Conservation (phyloP, 2,113 vertebrate species). For the Halcyon malimbica region DNA sequence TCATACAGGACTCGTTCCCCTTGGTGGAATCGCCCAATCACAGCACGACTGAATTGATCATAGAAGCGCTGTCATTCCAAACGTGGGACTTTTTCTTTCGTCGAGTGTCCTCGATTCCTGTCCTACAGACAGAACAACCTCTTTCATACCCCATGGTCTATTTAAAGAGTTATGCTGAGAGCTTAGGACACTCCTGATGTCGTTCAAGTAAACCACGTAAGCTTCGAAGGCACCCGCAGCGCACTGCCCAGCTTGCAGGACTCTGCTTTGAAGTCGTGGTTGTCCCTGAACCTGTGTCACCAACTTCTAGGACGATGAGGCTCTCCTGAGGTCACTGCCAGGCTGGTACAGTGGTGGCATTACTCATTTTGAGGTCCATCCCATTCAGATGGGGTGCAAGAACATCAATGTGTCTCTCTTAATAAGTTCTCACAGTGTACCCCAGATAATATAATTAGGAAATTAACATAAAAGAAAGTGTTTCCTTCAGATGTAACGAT, state of each 20-base stretch:
- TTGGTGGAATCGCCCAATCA: neutral
- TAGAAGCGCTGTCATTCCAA: neutral
- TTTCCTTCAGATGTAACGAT: constrained; percentile 46
- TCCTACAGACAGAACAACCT: neutral
- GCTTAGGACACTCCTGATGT: neutral
- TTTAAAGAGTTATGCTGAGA: neutral
- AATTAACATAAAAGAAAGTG: constrained; percentile 61
- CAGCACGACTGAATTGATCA: neutral
- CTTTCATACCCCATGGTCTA: neutral
- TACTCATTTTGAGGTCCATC: neutral
- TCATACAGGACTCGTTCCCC: neutral
- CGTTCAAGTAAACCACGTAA: neutral
- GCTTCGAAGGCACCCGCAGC: neutral
- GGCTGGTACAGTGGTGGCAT: neutral
- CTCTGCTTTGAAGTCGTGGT: neutral
- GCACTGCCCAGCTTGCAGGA: neutral
- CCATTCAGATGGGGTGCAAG: neutral
- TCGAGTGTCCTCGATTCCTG: neutral
- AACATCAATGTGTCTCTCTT: neutral
- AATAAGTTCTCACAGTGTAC: neutral
- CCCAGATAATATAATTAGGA: constrained; percentile 43
- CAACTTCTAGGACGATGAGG: neutral
- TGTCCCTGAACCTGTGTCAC: neutral
- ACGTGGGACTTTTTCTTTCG: neutral
- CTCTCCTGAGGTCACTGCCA: neutral